Evolutionary conservation across 2,113 vertebrate genomes (phyloP), one percentile per base, ranked within the genome.

Genomic region (Eurystomus gularis): DNA sequence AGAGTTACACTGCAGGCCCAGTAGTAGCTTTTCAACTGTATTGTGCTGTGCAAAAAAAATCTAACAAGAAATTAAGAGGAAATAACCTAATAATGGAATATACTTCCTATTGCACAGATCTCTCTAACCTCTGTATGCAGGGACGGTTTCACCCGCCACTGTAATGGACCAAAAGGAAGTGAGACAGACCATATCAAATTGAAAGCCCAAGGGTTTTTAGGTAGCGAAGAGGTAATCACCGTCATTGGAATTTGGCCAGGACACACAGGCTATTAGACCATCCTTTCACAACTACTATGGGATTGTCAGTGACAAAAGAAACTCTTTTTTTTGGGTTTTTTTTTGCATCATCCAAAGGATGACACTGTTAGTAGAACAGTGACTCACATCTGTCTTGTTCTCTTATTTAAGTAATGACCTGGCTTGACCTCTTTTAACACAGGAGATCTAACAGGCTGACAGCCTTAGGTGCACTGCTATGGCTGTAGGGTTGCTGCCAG

Each of bases 401-500:
- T 86, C 39, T 75, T 86, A 62, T 82, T 94, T 94, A 80, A 95
- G 80, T 42, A 69, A 55, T 80, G 82, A 86, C 81, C 90, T 75
- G n/a, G 33, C 68, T 35, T 69, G 80, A 51, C 80, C 80, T 88
- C 77, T 68, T 75, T 72, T 37, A 57, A 35, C 10, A 17, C 48
- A 48, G 70, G 61, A 93, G 73, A 52, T 78, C 8, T 86, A 48
- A 65, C n/a, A 71, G 77, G n/a, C 40, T 82, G 0, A 0, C 55
- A 76, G 91, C 83, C 89, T 61, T 46, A 65, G 93, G 84, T 82
- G 91, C 82, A 25, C 66, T 60, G 8, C 20, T 61, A 18, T 54
- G 90, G 79, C 94, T 91, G 44, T 31, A 82, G 90, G 81, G 77
- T 88, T 61, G 35, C 86, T 88, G 90, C 75, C 93, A 95, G 73